Conservation (phyloP, 2,888 invertebrate genomes). For the Plebejus melissa region DNA sequence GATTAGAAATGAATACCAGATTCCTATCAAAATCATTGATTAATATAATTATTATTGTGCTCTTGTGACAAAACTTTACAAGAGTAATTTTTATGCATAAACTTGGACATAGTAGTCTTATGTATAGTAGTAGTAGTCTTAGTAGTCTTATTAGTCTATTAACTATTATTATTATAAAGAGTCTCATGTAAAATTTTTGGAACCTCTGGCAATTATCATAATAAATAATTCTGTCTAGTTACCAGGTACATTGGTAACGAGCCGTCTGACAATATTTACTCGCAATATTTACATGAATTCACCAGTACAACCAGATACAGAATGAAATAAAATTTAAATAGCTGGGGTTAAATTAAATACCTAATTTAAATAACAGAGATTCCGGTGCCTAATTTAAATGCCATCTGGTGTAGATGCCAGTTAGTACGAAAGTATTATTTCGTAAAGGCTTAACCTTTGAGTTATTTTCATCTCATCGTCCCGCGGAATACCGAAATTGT, state of each 20-base stretch:
- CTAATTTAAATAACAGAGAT: constrained; percentile 1
- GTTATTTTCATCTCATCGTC: neutral
- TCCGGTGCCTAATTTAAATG: neutral
- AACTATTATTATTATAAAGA: too few species aligned
- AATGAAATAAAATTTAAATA: constrained; percentile 1
- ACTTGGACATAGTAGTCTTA: too few species aligned
- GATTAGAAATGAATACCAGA: neutral
- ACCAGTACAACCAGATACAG: neutral
- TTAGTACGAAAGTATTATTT: constrained; percentile 6
- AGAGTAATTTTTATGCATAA: too few species aligned
- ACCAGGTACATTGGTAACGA: neutral
- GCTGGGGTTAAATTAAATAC: neutral
- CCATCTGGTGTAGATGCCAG: neutral
- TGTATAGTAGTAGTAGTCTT: too few species aligned
- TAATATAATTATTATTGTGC: too few species aligned
- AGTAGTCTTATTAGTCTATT: too few species aligned
- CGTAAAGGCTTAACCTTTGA: constrained; percentile 4
- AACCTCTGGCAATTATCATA: too few species aligned
- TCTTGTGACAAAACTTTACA: too few species aligned
- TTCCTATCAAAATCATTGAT: too few species aligned
- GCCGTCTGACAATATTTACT: neutral
- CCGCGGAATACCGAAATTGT: constrained; percentile 4
- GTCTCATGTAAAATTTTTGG: too few species aligned
- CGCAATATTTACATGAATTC: neutral
- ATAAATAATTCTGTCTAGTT: neutral